Percentiles rank a stretch among this genome's conserved stretches.
These are phyloP conservation scores for Bombus breviceps DNA, from an alignment of 1,140 invertebrate genomes.

Conservation along the genomic window DNA sequence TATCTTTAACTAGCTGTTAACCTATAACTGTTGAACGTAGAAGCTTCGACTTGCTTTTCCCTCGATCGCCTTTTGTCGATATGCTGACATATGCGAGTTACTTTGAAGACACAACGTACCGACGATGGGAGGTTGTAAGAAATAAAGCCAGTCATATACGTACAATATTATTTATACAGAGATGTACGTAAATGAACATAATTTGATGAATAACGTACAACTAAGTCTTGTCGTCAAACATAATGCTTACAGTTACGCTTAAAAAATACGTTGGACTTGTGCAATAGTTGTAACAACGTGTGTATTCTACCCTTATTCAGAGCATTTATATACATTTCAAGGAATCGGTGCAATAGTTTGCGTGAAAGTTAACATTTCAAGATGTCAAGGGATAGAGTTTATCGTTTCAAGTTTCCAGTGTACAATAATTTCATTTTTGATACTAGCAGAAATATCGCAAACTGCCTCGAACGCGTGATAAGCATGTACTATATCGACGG, in stretches of 20 bases:
- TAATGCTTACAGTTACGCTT: conserved; percentile 66
- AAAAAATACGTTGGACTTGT: conserved; percentile 59
- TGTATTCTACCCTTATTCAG: conserved; percentile 52
- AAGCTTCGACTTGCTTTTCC: too few species aligned
- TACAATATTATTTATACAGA: conserved; percentile 51
- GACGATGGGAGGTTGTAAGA: background rate
- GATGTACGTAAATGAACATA: conserved; percentile 45
- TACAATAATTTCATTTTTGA: background rate
- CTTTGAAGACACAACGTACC: too few species aligned
- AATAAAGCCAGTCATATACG: background rate
- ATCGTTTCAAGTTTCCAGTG: background rate
- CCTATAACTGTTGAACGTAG: too few species aligned
- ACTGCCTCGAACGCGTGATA: background rate
- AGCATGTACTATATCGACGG: background rate
- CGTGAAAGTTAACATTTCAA: background rate
- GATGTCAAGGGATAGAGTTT: background rate
- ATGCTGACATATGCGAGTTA: too few species aligned
- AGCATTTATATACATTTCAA: conserved; percentile 64
- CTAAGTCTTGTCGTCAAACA: conserved; percentile 56
- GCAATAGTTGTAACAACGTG: conserved; percentile 64
- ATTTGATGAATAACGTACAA: conserved; percentile 42
- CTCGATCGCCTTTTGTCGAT: too few species aligned
- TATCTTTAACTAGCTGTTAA: too few species aligned
- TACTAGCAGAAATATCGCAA: background rate
- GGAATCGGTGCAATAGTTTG: conserved; percentile 43